Base-by-base conservation (phyloP, 2,797 vertebrate genomes). In the Chanos chanos region DNA sequence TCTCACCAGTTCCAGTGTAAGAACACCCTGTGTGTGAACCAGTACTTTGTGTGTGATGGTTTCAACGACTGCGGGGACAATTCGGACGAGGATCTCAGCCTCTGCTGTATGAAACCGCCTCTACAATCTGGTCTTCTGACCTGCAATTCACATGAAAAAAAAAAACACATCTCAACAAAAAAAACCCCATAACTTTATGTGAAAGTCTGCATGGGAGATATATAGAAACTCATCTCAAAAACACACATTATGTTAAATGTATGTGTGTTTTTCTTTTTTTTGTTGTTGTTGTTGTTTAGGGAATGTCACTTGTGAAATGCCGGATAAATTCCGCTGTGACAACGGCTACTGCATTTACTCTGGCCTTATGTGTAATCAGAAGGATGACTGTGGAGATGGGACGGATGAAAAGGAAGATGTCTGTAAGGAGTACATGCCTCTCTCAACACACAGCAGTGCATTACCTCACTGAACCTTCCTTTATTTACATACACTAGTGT, bases 311-410 rank as follows among this genome's bases (percentile, higher is more conserved):
- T 99, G 97, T 80, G 92, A 96, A 1, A 73, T 88, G 37, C 89
- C 89, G 0, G 89, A 93, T 71, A 93, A 96, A 61, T 97, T 97
- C 83, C 94, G 93, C 16, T 99, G 97, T 64, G 93, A 91, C 64
- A 99, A 99, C 83, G 96, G 94, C 69, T 94, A 94, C 58, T 99
- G 96, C 61, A 87, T 99, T 83, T 99, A 98, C 77, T 89, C 87
- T 62, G 94, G 94, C 0, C 93, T 96, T 79, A 75, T 96, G 54
- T 99, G 96, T 76, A 96, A 99, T 68, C 78, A 85, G 1, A 58
- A 91, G 16, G 90, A 98, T 30, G 93, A 99, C 86, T 99, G 97
- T 2, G 92, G 97, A 2, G 97, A 99, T 13, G 90, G 92, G 64
- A 97, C 92, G 1, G 97, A 99, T 4, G 96, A 99, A 77, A 92